Evolutionary conservation across 1,140 invertebrate genomes (phyloP).

Genomic region (Cryptotermes secundus): DNA sequence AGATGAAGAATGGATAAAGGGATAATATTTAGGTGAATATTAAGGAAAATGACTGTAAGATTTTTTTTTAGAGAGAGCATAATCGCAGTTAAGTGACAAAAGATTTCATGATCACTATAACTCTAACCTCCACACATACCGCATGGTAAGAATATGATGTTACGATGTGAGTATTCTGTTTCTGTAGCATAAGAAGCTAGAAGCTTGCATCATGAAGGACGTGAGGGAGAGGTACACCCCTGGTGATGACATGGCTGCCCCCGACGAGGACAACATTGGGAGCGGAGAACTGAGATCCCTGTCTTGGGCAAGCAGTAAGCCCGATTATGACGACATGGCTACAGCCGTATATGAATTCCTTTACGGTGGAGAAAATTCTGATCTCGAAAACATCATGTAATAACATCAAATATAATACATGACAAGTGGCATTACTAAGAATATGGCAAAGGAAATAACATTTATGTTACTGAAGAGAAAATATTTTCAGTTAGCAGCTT

Average conservation of each 20-base stretch:
- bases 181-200: constrained; percentile 60
- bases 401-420: not conserved
- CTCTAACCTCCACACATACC: too few relatives aligned
- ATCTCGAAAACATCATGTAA: constrained; percentile 34
- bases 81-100: too few relatives aligned
- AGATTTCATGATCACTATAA: too few relatives aligned
- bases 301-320: not conserved
- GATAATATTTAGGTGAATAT: too few relatives aligned
- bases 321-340: constrained; percentile 34
- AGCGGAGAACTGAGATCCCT: not conserved
- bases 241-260: constrained; percentile 37
- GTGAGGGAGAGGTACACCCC: constrained; percentile 58
- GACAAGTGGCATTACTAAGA: not conserved
- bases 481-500: not conserved
- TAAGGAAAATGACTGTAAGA: too few relatives aligned
- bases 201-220: constrained; percentile 68
- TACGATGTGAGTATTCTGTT: not conserved
- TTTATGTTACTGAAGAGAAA: not conserved
- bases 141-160: too few relatives aligned
- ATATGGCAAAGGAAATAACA: not conserved
- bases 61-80: too few relatives aligned
- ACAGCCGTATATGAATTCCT: constrained; percentile 37
- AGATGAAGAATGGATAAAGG: too few relatives aligned
- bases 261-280: not conserved
- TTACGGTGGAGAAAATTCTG: constrained; percentile 34